Percentiles rank a stretch among this genome's conserved stretches.
phyloP scores from a whole-genome alignment of 2,797 vertebrate species.

The Eulemur coronatus region DNA sequence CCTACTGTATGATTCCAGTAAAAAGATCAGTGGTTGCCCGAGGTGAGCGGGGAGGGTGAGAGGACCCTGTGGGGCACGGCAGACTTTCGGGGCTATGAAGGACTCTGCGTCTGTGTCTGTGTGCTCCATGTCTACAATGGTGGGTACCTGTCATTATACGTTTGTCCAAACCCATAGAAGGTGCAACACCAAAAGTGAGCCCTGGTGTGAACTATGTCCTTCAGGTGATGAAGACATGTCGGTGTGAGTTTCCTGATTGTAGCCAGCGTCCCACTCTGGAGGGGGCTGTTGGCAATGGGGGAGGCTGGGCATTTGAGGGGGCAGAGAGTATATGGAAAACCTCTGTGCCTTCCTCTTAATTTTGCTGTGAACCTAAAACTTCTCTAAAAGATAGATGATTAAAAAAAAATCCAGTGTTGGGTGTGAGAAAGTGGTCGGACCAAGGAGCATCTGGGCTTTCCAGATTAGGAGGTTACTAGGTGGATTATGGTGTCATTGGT shows the following conservation, averaged over 20 bases:
- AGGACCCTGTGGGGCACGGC: not conserved
- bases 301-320: too few species aligned
- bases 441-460: accelerated
- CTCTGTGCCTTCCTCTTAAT: not conserved
- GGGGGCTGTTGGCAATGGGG: too few species aligned
- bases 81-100: not conserved
- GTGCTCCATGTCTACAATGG: not conserved
- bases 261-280: not conserved
- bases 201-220: not conserved
- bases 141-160: accelerated
- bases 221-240: not conserved
- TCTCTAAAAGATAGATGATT: not conserved
- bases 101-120: accelerated
- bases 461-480: not conserved
- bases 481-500: accelerated
- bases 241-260: accelerated
- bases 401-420: not conserved
- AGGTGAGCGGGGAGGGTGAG: too few species aligned
- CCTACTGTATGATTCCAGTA: accelerated
- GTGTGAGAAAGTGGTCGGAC: not conserved
- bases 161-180: not conserved
- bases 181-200: not conserved
- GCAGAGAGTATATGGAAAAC: not conserved
- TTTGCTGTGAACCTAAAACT: not conserved
- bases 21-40: not conserved